Conservation (phyloP, 2,888 invertebrate genomes). For the Leptura quadrifasciata region DNA sequence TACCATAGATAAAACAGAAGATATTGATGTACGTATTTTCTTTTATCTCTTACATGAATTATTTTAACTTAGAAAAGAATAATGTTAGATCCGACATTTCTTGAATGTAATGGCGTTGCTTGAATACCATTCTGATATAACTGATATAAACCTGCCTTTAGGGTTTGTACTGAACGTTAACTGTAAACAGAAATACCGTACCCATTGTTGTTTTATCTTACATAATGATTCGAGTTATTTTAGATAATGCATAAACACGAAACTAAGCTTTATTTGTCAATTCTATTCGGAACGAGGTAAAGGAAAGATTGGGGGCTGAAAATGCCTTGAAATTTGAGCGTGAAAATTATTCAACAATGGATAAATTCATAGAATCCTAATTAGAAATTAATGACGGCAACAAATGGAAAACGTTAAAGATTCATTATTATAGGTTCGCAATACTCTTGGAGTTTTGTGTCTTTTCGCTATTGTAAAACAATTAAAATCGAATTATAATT, state of each 20-base stretch:
- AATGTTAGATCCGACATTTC: not conserved
- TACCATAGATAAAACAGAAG: not conserved
- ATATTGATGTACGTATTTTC: not conserved
- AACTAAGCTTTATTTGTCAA: slow-evolving; percentile 7
- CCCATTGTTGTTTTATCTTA: not conserved
- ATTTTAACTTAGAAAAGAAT: not conserved
- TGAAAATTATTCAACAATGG: not conserved
- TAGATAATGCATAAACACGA: not conserved
- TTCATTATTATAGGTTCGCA: too few relatives aligned
- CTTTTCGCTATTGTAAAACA: too few relatives aligned
- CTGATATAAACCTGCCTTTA: not conserved
- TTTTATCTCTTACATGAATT: not conserved
- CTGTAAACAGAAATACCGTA: slow-evolving; percentile 7
- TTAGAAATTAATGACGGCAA: not conserved
- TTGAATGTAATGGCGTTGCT: slow-evolving; percentile 2
- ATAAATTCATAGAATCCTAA: not conserved
- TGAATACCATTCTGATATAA: slow-evolving; percentile 3
- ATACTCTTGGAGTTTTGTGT: too few relatives aligned
- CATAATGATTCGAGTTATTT: not conserved
- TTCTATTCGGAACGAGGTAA: not conserved
- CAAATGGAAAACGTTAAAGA: too few relatives aligned
- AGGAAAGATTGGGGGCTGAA: not conserved
- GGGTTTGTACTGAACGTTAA: not conserved
- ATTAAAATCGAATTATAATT: too few relatives aligned
- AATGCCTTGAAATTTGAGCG: not conserved